Base-by-base conservation (phyloP, 2,797 vertebrate species). In the Microhierax caerulescens region DNA sequence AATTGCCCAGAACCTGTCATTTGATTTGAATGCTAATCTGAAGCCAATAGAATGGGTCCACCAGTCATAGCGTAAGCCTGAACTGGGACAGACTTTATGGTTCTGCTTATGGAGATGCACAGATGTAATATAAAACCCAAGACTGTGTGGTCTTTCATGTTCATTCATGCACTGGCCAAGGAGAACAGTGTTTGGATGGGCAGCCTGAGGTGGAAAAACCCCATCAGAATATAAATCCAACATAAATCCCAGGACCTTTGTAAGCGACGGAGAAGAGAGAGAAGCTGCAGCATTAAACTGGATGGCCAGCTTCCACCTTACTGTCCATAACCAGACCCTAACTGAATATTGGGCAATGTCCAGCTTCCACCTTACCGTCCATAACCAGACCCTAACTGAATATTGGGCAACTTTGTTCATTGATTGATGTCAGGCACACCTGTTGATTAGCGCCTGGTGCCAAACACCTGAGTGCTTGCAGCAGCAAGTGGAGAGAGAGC, bases 361-460 rank as follows among this genome's bases (percentile, higher is more conserved):
- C 59, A 60, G 56, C 32, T 69, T 65, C 34, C 24, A 36, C 0
- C 0, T 48, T 16, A n/a, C 4, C 1, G 2, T 27, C 54, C 11
- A 2, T 20, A 43, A 53, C 7, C n/a, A 63, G 86, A 86, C 15
- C 9, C 27, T 34, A 32, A 60, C 25, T 7, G 6, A 79, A 2
- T 9, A 39, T 6, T 23, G 47, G 25, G 34, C 11, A 51, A 59
- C 39, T 59, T 12, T 41, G 4, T 32, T 72, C 13, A 25, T 82
- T 43, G 41, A 18, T 43, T 18, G 41, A 43, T 41, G 41, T 43
- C 41, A 43, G 17, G 41, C 41, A 43, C 17, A 36, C 54, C 11
- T 41, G 4, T 32, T 72, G 16, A 19, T 50, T 7, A 51, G 37
- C 17, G 75, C 45, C 77, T 12, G 3, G 9, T 51, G 39, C 50